Percentiles rank a stretch among this genome's conserved stretches.
These are phyloP conservation scores for Charanyca ferruginea DNA, from an alignment of 2,888 invertebrate species.

Conservation along the genomic window DNA sequence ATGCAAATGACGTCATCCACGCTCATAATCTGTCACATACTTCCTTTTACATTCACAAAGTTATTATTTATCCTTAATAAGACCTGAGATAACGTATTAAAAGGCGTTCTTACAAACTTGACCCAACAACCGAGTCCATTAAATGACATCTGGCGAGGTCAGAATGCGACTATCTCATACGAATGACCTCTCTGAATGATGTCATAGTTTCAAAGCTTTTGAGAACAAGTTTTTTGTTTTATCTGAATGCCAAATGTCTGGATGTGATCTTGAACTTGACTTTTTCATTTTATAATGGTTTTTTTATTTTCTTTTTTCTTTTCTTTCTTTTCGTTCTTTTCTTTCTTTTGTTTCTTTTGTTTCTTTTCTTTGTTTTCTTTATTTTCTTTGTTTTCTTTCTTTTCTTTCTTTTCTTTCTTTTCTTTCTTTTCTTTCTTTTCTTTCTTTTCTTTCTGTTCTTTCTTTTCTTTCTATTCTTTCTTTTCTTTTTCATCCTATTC, in stretches of 20 bases:
- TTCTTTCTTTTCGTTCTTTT: no score
- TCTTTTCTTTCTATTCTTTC: no score
- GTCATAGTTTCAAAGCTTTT: conserved; percentile 45
- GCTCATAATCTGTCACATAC: conserved; percentile 5
- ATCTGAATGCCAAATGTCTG: conserved; percentile 8
- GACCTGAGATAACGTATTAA: conserved; percentile 51
- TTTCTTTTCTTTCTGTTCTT: no score
- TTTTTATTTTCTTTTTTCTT: no score
- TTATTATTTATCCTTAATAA: conserved; percentile 39
- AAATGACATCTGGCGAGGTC: conserved; percentile 59
- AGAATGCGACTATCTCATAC: conserved; percentile 50
- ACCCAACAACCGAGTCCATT: conserved; percentile 49
- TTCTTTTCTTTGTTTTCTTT: no score
- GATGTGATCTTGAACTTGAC: conserved; percentile 10
- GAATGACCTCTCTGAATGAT: conserved; percentile 52
- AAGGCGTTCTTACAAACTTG: conserved; percentile 55
- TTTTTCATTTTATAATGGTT: no score
- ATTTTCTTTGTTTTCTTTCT: no score
- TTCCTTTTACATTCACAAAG: conserved; percentile 38
- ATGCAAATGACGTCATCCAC: conserved; percentile 36
- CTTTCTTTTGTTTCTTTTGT: no score
- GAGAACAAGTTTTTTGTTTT: conserved; percentile 19
- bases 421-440: no score
- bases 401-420: no score
- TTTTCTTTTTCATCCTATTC: no score